A percentile compares a stretch with the other conserved stretches of the same genome.
Conservation (phyloP, 2,888 invertebrate genomes). For the Drosophila meridiana region DNA sequence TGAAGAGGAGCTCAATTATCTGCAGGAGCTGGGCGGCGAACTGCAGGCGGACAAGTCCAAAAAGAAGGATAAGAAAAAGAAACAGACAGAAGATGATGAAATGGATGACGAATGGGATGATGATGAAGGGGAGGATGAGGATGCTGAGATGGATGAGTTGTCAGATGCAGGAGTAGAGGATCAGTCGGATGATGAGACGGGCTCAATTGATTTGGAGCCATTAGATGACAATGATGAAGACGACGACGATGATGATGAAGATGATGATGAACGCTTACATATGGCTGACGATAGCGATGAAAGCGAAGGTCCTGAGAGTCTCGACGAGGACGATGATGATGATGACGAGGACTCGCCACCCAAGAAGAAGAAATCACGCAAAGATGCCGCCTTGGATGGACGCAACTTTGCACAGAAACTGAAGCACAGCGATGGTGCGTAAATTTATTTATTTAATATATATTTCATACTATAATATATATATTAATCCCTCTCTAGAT, state of each 20-base stretch:
- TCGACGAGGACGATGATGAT: conserved; percentile 63
- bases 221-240: conserved; percentile 61
- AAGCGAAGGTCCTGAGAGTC: conserved; percentile 72
- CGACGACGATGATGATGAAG: conserved; percentile 69
- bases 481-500: conserved; percentile 79
- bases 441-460: neutral
- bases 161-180: conserved; percentile 82
- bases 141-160: conserved; percentile 53
- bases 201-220: conserved; percentile 74
- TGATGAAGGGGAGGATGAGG: conserved; percentile 77
- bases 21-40: conserved; percentile 88
- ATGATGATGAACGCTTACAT: conserved; percentile 67
- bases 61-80: conserved; percentile 74
- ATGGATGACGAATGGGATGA: conserved; percentile 80
- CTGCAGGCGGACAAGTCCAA: conserved; percentile 68
- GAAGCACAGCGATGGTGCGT: conserved; percentile 82
- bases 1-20: conserved; percentile 88
- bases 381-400: conserved; percentile 50
- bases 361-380: conserved; percentile 78
- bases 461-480: neutral
- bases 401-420: conserved; percentile 82
- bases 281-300: conserved; percentile 70
- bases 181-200: conserved; percentile 78
- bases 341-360: conserved; percentile 59
- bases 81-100: conserved; percentile 83